A percentile compares a stretch with the other conserved stretches of the same genome.
Evolutionary conservation across 2,113 vertebrate species (phyloP).

Genomic region (Apus apus): DNA sequence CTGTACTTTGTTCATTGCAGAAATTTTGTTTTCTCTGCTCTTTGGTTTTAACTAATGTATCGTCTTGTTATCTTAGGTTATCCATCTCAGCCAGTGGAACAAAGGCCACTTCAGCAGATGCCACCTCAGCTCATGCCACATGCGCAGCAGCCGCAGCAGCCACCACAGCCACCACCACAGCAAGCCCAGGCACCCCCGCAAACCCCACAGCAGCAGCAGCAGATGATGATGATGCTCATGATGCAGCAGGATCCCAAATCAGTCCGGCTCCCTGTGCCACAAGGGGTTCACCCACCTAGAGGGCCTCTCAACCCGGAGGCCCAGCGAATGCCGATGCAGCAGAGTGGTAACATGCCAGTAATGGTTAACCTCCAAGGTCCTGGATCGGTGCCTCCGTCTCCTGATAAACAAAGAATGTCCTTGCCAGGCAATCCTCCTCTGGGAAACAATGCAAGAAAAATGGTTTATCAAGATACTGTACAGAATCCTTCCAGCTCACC

Average conservation of each 20-base stretch:
- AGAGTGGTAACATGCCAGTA: slow-evolving; percentile 86
- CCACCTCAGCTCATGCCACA: slow-evolving; percentile 91
- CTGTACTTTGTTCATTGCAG: not conserved
- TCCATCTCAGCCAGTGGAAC: slow-evolving; percentile 89
- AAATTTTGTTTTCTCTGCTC: not conserved
- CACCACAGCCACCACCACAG: slow-evolving; percentile 78
- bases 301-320: slow-evolving; percentile 84
- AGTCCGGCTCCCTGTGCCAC: slow-evolving; percentile 86
- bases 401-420: slow-evolving; percentile 91
- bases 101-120: slow-evolving; percentile 92
- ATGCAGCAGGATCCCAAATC: slow-evolving; percentile 91
- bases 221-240: slow-evolving; percentile 98
- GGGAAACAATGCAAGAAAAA: slow-evolving; percentile 85
- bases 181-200: slow-evolving; percentile 77
- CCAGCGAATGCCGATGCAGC: slow-evolving; percentile 90
- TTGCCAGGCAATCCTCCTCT: slow-evolving; percentile 85
- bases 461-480: slow-evolving; percentile 86
- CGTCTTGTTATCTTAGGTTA: slow-evolving; percentile 77
- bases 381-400: slow-evolving; percentile 87
- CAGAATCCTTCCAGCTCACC: slow-evolving; percentile 85
- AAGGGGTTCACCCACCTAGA: slow-evolving; percentile 84
- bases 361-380: slow-evolving; percentile 94
- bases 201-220: slow-evolving; percentile 81
- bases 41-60: not conserved
- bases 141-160: slow-evolving; percentile 77